Evolutionary conservation across 1,140 invertebrate genomes (phyloP), one percentile per base, ranked within the genome.

Genomic region (Heterodera carotae): DNA sequence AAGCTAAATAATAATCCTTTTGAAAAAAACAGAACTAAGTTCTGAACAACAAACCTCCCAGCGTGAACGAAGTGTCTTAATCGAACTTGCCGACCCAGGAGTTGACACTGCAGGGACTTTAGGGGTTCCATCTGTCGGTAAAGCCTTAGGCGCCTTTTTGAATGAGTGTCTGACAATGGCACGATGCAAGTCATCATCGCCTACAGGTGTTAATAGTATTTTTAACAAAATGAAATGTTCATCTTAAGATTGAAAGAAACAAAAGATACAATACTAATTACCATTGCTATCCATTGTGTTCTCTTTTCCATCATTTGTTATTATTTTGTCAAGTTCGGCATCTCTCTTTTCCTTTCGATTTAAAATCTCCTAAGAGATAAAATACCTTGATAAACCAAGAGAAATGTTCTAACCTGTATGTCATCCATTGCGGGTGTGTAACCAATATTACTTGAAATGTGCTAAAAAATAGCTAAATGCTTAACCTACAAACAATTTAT

Each of bases 61-160:
- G 8, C 76, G 31, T 29, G 29, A n/a, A 18, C 75, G 75, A 6
- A 77, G 29, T 39, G 76, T 36, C 48, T 77, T 77, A 22, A 77
- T 76, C 34, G 76, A 77, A 72, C 27, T 75, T 29, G 7, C 39
- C 7, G 39, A 43, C 39, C 39, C 39, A 0, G 60, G 73, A 6
- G 59, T 31, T 56, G 53, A 34, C 64, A 36, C 31, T 4, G n/a
- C 64, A 18, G 31, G 64, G 0, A n/a, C 64, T n/a, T 67, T 67
- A 22, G 6, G 25, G 10, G 39, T 69, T 39, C 34, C 53, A 18
- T 39, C 33, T 18, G 31, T 69, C 53, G 31, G 68, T 48, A 43
- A 73, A n/a, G 34, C 53, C 2, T 31, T 43, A 27, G 48, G 31
- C 53, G 69, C 18, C 4, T 62, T 62, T 31, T 62, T 31, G 0